Conservation (phyloP, 1,140 invertebrate genomes). For the Orchestia grillus region DNA sequence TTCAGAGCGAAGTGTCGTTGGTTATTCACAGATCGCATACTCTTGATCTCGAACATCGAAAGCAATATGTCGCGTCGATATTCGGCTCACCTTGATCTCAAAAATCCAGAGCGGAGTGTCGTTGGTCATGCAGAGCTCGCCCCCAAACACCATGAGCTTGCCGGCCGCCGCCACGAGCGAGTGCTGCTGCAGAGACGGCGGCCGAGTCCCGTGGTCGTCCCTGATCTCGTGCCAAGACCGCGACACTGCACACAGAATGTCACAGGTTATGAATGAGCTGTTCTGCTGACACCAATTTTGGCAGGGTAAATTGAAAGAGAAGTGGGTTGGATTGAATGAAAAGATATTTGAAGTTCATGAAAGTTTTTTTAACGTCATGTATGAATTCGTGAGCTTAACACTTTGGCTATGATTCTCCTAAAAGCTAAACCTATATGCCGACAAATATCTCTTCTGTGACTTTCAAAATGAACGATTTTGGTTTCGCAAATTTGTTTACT, state of each 20-base stretch:
- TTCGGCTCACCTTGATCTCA: slow-evolving; percentile 78
- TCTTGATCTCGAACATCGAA: slow-evolving; percentile 83
- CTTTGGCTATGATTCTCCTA: too few species aligned
- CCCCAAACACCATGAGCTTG: slow-evolving; percentile 88
- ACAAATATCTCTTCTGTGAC: too few species aligned
- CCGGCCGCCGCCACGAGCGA: slow-evolving; percentile 83
- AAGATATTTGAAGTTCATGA: neutral
- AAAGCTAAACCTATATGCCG: too few species aligned
- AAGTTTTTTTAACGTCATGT: too few species aligned
- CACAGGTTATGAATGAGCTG: neutral
- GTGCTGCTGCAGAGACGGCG: slow-evolving; percentile 87
- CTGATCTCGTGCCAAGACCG: slow-evolving; percentile 72
- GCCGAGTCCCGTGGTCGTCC: slow-evolving; percentile 76
- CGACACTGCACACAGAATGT: slow-evolving; percentile 68
- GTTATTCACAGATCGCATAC: slow-evolving; percentile 89
- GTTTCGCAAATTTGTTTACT: too few species aligned
- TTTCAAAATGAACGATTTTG: too few species aligned
- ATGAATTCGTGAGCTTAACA: too few species aligned
- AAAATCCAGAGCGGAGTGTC: slow-evolving; percentile 92
- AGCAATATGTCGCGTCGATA: slow-evolving; percentile 80
- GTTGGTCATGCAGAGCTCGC: slow-evolving; percentile 85
- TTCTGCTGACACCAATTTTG: neutral
- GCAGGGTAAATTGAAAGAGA: neutral
- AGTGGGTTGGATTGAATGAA: neutral
- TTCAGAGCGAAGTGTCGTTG: slow-evolving; percentile 76